Evolutionary conservation across 2,113 vertebrate genomes (phyloP).

Genomic region (Neoarius graeffei): DNA sequence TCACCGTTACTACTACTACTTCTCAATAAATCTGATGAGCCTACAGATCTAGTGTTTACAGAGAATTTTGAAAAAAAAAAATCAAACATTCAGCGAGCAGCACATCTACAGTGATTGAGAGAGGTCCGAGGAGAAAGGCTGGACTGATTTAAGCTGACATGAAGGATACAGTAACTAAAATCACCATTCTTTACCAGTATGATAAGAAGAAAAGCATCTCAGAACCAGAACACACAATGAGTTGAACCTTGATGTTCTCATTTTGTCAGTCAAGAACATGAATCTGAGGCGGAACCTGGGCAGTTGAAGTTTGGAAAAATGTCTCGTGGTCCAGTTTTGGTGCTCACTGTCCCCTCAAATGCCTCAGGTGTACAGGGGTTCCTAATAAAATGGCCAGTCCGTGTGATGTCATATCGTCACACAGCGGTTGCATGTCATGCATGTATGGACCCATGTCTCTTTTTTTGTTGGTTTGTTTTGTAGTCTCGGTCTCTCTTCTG

Average conservation of each 20-base stretch:
- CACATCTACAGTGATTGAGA: not conserved
- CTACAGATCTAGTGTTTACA: not conserved
- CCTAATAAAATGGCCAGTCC: not conserved
- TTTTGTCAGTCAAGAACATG: not conserved
- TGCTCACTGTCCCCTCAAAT: not conserved
- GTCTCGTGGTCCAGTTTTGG: not conserved
- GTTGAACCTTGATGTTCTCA: not conserved
- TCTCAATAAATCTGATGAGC: not conserved
- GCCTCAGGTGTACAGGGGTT: not conserved
- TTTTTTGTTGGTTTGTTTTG: slow-evolving; percentile 28
- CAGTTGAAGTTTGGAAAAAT: not conserved
- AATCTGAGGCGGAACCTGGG: not conserved
- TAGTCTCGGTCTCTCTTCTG: slow-evolving; percentile 73
- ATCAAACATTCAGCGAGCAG: not conserved
- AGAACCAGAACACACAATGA: not conserved
- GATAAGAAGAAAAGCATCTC: not conserved
- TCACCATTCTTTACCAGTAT: not conserved
- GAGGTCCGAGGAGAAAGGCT: not conserved
- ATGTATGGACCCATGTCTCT: not conserved
- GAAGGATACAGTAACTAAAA: not conserved
- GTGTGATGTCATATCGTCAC: not conserved
- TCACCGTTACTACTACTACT: not conserved
- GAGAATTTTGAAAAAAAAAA: not conserved
- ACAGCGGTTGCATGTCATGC: not conserved
- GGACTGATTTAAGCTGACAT: not conserved